phyloP scores from a whole-genome alignment of 2,888 invertebrate species.

The Sicus ferrugineus region DNA sequence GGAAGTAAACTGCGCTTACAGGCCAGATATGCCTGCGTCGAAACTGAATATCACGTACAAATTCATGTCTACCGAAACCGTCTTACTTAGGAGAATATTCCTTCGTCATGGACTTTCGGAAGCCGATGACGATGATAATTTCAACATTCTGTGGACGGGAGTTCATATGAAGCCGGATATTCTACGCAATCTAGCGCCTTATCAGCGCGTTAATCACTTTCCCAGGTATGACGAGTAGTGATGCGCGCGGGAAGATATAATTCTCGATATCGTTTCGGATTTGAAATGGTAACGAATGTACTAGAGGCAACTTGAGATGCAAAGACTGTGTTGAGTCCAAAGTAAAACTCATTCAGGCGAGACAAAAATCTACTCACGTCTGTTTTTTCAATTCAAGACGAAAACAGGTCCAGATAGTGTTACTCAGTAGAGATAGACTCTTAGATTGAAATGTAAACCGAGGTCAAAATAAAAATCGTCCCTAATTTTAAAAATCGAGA shows the following conservation, averaged over 20 bases:
- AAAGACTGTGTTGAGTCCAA: too few relatives aligned
- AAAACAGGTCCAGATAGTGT: too few relatives aligned
- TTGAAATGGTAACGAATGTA: neutral
- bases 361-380: too few relatives aligned
- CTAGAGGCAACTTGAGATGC: neutral
- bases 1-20: conserved; percentile 51
- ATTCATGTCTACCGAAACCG: conserved; percentile 82
- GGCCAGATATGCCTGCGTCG: conserved; percentile 71
- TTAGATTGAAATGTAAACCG: too few relatives aligned
- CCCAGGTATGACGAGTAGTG: conserved; percentile 71
- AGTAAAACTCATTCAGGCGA: too few relatives aligned
- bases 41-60: conserved; percentile 80
- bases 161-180: conserved; percentile 91
- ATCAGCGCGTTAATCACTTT: conserved; percentile 96
- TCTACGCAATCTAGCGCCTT: conserved; percentile 79
- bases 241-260: neutral
- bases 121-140: conserved; percentile 75
- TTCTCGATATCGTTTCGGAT: neutral
- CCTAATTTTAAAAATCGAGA: too few relatives aligned
- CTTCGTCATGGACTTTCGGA: conserved; percentile 81
- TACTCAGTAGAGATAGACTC: too few relatives aligned
- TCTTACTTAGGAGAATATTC: conserved; percentile 76
- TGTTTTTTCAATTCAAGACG: too few relatives aligned
- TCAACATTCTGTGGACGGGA: conserved; percentile 92
- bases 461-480: too few relatives aligned